Evolutionary conservation across 2,797 vertebrate species (phyloP).

Genomic region (Australoheros facetus): DNA sequence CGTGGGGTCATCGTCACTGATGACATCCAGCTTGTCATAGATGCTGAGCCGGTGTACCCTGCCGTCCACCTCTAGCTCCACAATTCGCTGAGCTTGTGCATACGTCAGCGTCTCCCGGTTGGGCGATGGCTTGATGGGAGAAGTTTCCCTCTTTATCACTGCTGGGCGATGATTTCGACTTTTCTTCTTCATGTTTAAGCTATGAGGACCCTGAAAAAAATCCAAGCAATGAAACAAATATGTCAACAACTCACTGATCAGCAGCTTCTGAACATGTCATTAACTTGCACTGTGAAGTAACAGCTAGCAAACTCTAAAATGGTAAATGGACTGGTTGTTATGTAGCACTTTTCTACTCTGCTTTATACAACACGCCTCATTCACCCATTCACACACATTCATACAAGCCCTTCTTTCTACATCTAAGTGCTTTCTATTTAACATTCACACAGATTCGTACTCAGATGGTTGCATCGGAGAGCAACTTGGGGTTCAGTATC

Average conservation of each 20-base stretch:
- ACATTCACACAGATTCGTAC: too few relatives aligned
- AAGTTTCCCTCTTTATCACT: slow-evolving; percentile 85
- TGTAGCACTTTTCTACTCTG: too few relatives aligned
- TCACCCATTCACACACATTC: too few relatives aligned
- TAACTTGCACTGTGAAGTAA: background rate
- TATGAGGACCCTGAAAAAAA: slow-evolving; percentile 56
- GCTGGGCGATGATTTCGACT: slow-evolving; percentile 87
- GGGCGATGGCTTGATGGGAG: slow-evolving; percentile 94
- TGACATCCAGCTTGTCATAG: slow-evolving; percentile 93
- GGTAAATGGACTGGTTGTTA: too few relatives aligned
- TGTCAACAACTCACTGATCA: background rate
- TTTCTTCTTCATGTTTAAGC: slow-evolving; percentile 93
- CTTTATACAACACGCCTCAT: too few relatives aligned
- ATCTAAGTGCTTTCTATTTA: too few relatives aligned
- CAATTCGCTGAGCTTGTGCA: slow-evolving; percentile 97
- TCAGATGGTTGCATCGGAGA: too few relatives aligned
- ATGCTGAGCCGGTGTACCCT: slow-evolving; percentile 95
- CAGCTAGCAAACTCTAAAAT: background rate
- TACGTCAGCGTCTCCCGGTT: slow-evolving; percentile 96
- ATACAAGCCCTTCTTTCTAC: too few relatives aligned
- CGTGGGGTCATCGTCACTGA: slow-evolving; percentile 91
- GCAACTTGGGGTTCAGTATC: too few relatives aligned
- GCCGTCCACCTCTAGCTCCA: slow-evolving; percentile 97
- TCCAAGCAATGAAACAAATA: background rate
- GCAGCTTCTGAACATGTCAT: background rate